Evolutionary conservation across 2,797 vertebrate genomes (phyloP).

Genomic region (Spinibarbus caldwelli): DNA sequence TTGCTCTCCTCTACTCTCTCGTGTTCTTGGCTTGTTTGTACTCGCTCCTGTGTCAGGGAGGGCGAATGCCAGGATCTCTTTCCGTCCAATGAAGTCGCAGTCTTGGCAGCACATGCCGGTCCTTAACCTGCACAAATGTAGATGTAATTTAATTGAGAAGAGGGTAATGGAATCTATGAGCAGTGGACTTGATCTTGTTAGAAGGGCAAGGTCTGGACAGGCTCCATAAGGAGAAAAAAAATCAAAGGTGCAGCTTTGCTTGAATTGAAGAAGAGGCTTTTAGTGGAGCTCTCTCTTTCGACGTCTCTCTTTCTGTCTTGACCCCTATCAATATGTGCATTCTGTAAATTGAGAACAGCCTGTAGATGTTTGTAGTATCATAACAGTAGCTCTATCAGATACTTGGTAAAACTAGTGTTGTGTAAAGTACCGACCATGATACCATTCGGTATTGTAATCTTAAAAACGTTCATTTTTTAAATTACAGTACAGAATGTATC

Average conservation of each 20-base stretch:
- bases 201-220: slow-evolving; percentile 64
- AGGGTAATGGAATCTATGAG: slow-evolving; percentile 79
- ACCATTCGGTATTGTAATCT: too few relatives aligned
- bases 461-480: too few relatives aligned
- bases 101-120: slow-evolving; percentile 67
- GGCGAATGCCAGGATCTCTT: slow-evolving; percentile 51
- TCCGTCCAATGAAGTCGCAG: slow-evolving; percentile 79
- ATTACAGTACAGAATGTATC: too few relatives aligned
- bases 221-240: slow-evolving; percentile 65
- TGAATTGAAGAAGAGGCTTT: slow-evolving; percentile 37
- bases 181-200: slow-evolving; percentile 79
- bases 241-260: slow-evolving; percentile 48
- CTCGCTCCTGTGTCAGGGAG: slow-evolving; percentile 56
- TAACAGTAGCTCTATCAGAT: neutral
- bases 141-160: slow-evolving; percentile 81
- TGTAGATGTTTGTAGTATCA: neutral
- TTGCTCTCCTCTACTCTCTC: slow-evolving; percentile 20
- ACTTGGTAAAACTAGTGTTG: neutral
- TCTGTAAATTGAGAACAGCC: slow-evolving; percentile 3
- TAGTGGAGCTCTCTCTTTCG: neutral
- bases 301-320: neutral
- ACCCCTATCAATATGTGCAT: slow-evolving; percentile 15
- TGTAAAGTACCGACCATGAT: too few relatives aligned
- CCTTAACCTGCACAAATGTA: slow-evolving; percentile 82
- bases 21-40: slow-evolving; percentile 54